Percentiles rank a stretch among this genome's conserved stretches.
phyloP scores from a whole-genome alignment of 1,140 invertebrate genomes.

The Heliconius himera region DNA sequence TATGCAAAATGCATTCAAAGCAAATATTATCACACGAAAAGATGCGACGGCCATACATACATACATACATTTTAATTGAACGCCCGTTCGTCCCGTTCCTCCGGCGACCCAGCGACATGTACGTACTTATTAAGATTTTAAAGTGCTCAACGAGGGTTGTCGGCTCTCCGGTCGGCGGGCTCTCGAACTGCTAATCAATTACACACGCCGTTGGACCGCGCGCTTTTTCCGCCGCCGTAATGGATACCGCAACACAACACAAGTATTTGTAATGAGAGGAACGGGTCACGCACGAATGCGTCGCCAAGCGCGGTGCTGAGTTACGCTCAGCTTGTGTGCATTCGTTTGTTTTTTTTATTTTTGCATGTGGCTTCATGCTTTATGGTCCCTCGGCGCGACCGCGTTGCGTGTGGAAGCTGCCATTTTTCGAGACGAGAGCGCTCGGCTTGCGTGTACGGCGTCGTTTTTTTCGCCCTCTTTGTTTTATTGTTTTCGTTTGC shows the following conservation, averaged over 20 bases:
- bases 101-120: constrained; percentile 45
- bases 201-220: constrained; percentile 67
- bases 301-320: constrained; percentile 56
- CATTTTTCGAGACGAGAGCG: constrained; percentile 62
- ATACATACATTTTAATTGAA: constrained; percentile 38
- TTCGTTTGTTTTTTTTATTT: constrained; percentile 47
- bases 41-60: constrained; percentile 19
- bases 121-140: constrained; percentile 67
- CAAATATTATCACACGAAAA: constrained; percentile 46
- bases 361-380: constrained; percentile 58
- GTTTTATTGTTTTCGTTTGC: constrained; percentile 68
- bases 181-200: constrained; percentile 73
- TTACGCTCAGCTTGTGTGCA: constrained; percentile 55
- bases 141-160: constrained; percentile 47
- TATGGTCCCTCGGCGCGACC: constrained; percentile 45
- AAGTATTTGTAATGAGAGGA: constrained; percentile 66
- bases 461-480: constrained; percentile 65
- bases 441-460: constrained; percentile 49
- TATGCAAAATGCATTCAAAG: constrained; percentile 42
- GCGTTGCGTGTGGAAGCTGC: constrained; percentile 46
- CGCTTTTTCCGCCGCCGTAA: constrained; percentile 73
- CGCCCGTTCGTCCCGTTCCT: constrained; percentile 9
- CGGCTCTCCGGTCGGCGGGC: constrained; percentile 40
- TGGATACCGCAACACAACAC: constrained; percentile 71
- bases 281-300: constrained; percentile 67